Evolutionary conservation across 2,888 invertebrate genomes (phyloP), one percentile per base, ranked within the genome.

Genomic region (Mythimna ferrago): DNA sequence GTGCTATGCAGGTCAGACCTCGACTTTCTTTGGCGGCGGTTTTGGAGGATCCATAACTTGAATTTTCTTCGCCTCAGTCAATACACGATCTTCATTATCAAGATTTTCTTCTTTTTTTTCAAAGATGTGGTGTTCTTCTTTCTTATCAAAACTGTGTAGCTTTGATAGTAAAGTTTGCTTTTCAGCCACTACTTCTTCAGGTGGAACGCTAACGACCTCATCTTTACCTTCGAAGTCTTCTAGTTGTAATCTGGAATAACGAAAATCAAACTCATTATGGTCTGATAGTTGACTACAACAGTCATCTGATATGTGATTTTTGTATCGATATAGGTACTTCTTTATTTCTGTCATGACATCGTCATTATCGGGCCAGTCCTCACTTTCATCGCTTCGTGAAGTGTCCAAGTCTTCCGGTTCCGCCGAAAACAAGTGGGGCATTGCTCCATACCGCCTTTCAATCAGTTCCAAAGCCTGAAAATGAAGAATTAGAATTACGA

Each of bases 381-480:
- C 92, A 76, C 89, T 92, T 61, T 92, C 93, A 9, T 93, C 94
- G 82, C 91, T 91, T 82, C 93, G 86, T 73, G 94, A 88, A 70
- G 93, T 87, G 69, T 94, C 93, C 64, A 92, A 84, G 44, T 90
- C 93, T 78, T 94, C 95, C 16, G 92, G 88, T 44, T 96, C 96
- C 0, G 97, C 93, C 32, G 97, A 89, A 89, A 97, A 97, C n/a
- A 97, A 96, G 68, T 97, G 97, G 1, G 97, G 98, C 88, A 97
- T 97, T 65, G 97, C 92, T 21, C 98, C 97, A 86, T 97, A 98
- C 85, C 98, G 97, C 87, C 98, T 97, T 90, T 98, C 98, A 69
- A 99, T 98, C 87, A 98, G 95, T 92, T 98, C 98, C 83, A 99
- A 93, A 0, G 98, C 98, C 96, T 99, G 98, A 73, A 83, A 79